Evolutionary conservation across 30 jellyfish, hydroid and myxozoan species (phyloP).

Genomic region (Pseudorhiza aurosa): DNA sequence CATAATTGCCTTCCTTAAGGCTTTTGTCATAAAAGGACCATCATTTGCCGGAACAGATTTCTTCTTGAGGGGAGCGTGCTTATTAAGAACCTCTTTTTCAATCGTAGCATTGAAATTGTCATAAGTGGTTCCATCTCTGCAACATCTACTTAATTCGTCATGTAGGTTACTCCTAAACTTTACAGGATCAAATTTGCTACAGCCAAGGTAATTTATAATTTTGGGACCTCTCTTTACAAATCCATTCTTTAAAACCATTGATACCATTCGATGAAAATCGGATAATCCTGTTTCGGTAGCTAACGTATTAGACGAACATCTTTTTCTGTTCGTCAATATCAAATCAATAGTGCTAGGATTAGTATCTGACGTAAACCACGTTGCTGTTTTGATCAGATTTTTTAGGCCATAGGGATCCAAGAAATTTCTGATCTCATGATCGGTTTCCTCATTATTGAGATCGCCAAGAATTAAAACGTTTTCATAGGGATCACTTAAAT

Average conservation of each 20-base stretch:
- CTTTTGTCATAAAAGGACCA: slow-evolving; percentile 20
- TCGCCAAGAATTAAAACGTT: slow-evolving; percentile 14
- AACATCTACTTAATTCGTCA: slow-evolving; percentile 8
- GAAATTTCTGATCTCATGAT: slow-evolving; percentile 25
- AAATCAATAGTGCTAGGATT: slow-evolving; percentile 23
- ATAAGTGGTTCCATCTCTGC: not conserved
- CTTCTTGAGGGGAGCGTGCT: slow-evolving; percentile 11
- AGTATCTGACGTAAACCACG: not conserved
- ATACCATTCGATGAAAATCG: slow-evolving; percentile 15
- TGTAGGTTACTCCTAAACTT: not conserved
- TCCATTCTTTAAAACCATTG: not conserved
- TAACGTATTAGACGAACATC: slow-evolving; percentile 7
- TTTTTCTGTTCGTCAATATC: slow-evolving; percentile 8
- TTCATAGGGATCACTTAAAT: slow-evolving; percentile 1
- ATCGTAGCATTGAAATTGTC: slow-evolving; percentile 2
- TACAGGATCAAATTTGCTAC: slow-evolving; percentile 15
- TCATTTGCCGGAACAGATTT: slow-evolving; percentile 16
- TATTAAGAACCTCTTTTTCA: not conserved
- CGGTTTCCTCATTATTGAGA: slow-evolving; percentile 16
- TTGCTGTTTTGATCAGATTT: slow-evolving; percentile 16
- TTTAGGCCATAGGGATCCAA: slow-evolving; percentile 35
- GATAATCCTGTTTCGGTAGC: slow-evolving; percentile 20
- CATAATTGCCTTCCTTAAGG: no score
- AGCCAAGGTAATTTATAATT: slow-evolving; percentile 9
- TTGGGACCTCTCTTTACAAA: slow-evolving; percentile 10